A percentile compares a stretch with the other conserved stretches of the same genome.
Evolutionary conservation across 2,113 vertebrate genomes (phyloP).

Genomic region (Thunnus maccoyii): DNA sequence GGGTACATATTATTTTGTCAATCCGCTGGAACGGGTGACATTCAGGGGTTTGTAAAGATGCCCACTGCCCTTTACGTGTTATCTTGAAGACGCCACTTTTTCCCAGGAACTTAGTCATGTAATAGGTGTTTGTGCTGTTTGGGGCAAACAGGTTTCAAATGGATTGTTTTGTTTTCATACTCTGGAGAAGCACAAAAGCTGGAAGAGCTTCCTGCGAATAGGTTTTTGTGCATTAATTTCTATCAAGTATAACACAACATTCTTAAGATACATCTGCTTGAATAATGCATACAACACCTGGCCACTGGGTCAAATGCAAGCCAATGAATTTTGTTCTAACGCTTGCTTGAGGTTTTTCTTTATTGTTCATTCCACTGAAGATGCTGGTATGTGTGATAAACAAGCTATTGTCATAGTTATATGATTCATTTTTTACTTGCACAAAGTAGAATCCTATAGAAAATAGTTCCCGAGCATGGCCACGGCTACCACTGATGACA

Average conservation of each 20-base stretch:
- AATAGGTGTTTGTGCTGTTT: conserved; percentile 46
- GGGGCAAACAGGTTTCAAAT: conserved; percentile 35
- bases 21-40: conserved; percentile 89
- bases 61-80: conserved; percentile 70
- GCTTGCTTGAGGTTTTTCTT: neutral
- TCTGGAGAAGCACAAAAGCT: neutral
- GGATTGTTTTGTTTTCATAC: conserved; percentile 42
- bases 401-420: neutral
- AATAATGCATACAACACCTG: conserved; percentile 17
- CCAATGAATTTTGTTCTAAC: neutral
- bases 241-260: neutral
- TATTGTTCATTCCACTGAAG: neutral
- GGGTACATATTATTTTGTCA: conserved; percentile 99
- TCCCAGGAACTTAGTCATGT: conserved; percentile 22
- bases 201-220: conserved; percentile 7
- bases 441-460: neutral
- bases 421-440: neutral
- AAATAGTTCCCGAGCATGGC: neutral
- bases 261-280: neutral
- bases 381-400: neutral
- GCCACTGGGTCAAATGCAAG: conserved; percentile 3
- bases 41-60: conserved; percentile 76
- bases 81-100: conserved; percentile 81
- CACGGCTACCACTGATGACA: too few relatives aligned
- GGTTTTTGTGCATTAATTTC: neutral